These are phyloP conservation scores for Pleuronectes platessa DNA, from an alignment of 2,113 vertebrate genomes.

Conservation along the genomic window DNA sequence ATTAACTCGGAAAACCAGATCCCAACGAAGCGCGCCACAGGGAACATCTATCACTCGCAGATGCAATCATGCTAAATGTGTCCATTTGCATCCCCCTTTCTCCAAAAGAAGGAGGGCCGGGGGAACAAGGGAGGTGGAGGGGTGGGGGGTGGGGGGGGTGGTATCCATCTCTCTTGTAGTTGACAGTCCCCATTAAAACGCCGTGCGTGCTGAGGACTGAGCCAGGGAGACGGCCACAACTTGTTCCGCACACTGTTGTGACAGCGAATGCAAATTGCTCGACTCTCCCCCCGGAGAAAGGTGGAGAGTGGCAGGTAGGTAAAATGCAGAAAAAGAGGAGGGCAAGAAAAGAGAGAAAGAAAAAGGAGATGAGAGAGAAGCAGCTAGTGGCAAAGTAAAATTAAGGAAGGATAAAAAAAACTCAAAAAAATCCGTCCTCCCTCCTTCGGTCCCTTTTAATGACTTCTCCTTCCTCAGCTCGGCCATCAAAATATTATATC, in stretches of 20 bases:
- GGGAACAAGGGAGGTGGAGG: neutral
- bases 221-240: conserved; percentile 63
- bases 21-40: conserved; percentile 48
- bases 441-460: conserved; percentile 64
- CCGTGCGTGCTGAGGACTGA: conserved; percentile 58
- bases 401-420: neutral
- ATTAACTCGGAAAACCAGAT: conserved; percentile 74
- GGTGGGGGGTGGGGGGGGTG: neutral
- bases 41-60: conserved; percentile 69
- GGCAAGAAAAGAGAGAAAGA: conserved; percentile 3
- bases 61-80: conserved; percentile 75
- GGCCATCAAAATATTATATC: conserved; percentile 85
- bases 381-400: conserved; percentile 45
- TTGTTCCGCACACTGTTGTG: conserved; percentile 81
- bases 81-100: conserved; percentile 68
- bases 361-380: conserved; percentile 37
- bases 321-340: conserved; percentile 29
- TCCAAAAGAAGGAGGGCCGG: conserved; percentile 12
- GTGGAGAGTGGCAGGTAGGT: conserved; percentile 47
- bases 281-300: conserved; percentile 68
- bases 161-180: conserved; percentile 73
- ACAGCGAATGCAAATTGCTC: conserved; percentile 80
- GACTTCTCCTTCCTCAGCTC: conserved; percentile 65
- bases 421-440: conserved; percentile 39
- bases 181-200: conserved; percentile 81